Conservation (phyloP, 2,113 vertebrate genomes). For the Strix uralensis region DNA sequence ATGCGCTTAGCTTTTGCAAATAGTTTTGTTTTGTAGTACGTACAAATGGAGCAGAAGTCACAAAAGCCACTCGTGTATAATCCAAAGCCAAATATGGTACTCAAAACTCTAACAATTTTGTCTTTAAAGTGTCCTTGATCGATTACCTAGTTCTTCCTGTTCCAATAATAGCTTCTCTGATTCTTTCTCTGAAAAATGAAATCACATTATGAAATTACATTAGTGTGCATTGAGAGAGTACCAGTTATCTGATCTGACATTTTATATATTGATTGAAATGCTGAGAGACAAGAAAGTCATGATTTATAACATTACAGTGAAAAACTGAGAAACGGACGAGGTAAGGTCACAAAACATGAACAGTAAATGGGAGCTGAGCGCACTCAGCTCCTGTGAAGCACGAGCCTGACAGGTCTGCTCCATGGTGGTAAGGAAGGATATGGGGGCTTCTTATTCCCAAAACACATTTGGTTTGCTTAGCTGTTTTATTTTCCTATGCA, state of each 20-base stretch:
- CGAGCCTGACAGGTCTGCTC: neutral
- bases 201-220: conserved; percentile 22
- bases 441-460: neutral
- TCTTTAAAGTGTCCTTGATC: neutral
- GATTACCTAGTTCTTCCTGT: neutral
- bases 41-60: neutral
- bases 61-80: neutral
- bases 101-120: neutral
- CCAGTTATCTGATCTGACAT: conserved; percentile 8
- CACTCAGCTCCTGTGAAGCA: neutral
- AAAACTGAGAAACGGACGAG: neutral
- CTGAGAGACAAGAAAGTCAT: neutral
- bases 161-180: conserved; percentile 1
- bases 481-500: neutral
- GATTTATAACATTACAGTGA: neutral
- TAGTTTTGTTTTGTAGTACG: neutral
- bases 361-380: neutral
- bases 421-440: neutral
- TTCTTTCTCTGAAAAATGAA: conserved; percentile 14
- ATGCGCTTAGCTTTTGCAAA: neutral
- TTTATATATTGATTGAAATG: conserved; percentile 26
- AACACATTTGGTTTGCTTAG: neutral
- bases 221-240: conserved; percentile 10
- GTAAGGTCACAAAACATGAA: neutral
- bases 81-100: neutral